Evolutionary conservation across 2,888 invertebrate genomes (phyloP).

Genomic region (Blastobasis adustella): DNA sequence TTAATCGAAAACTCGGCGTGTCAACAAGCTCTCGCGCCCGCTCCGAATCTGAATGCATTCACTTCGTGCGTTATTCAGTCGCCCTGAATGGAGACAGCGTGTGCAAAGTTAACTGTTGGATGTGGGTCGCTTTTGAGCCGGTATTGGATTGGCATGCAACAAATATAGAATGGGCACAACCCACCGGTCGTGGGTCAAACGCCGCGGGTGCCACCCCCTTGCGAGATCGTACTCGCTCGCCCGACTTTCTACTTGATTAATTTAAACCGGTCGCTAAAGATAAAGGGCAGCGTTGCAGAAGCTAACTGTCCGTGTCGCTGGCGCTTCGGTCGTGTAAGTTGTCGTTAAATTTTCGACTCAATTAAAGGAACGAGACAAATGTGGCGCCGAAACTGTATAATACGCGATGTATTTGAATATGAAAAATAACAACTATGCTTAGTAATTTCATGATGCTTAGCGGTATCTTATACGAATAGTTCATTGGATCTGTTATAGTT

Average conservation of each 20-base stretch:
- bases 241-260: constrained; percentile 42
- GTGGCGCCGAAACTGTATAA: no score
- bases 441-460: no score
- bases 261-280: constrained; percentile 18
- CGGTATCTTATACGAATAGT: no score
- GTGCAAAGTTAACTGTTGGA: constrained; percentile 14
- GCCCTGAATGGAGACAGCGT: constrained; percentile 4
- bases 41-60: not conserved
- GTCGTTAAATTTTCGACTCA: no score
- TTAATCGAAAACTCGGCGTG: no score
- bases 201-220: constrained; percentile 23
- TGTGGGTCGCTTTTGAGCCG: constrained; percentile 16
- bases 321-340: no score
- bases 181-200: constrained; percentile 17
- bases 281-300: not conserved
- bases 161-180: constrained; percentile 30
- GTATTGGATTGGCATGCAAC: constrained; percentile 31
- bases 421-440: no score
- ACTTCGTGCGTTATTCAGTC: not conserved
- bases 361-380: no score
- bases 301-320: no score
- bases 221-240: constrained; percentile 25
- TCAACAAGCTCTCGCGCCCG: no score
- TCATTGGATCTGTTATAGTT: no score
- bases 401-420: no score